phyloP scores from a whole-genome alignment of 2,113 vertebrate genomes.

The Bambusicola thoracicus region DNA sequence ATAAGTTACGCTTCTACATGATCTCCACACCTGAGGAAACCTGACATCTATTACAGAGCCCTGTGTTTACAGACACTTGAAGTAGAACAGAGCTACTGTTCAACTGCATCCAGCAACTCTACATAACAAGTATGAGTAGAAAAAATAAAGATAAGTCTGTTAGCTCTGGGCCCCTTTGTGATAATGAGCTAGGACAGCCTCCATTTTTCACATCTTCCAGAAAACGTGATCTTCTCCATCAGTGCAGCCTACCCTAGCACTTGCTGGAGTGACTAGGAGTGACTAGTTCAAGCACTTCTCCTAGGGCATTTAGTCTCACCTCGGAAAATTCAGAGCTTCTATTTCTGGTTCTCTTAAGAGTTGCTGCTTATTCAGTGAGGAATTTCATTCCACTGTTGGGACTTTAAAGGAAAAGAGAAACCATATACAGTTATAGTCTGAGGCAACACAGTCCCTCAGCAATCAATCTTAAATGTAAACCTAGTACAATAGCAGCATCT shows the following conservation, averaged over 20 bases:
- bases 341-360: not conserved
- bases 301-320: not conserved
- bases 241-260: not conserved
- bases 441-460: not conserved
- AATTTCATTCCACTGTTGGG: not conserved
- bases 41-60: not conserved
- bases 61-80: not conserved
- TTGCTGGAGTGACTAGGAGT: not conserved
- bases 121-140: rapidly evolving
- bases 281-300: not conserved
- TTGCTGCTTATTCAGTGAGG: not conserved
- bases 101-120: not conserved
- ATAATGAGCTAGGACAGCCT: not conserved
- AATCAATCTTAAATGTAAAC: not conserved
- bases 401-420: not conserved
- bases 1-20: not conserved
- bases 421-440: not conserved
- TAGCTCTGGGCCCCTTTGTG: not conserved
- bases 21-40: not conserved
- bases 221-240: not conserved
- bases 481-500: not conserved
- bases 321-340: not conserved
- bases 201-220: not conserved
- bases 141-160: not conserved
- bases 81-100: not conserved